phyloP scores from a whole-genome alignment of 2,888 invertebrate genomes.

The Drosophila neutralis region DNA sequence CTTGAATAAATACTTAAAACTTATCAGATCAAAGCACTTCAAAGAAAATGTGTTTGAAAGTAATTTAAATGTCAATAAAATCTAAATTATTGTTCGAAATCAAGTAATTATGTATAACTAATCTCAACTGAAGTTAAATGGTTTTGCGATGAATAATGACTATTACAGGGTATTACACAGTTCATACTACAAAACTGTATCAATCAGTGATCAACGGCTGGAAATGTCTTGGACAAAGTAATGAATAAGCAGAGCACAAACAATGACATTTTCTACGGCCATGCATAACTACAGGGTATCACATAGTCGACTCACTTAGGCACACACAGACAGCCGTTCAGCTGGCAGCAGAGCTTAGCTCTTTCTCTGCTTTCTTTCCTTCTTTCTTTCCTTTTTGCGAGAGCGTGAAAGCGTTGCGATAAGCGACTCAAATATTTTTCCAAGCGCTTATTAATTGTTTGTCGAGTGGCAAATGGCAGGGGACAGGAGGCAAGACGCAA shows the following conservation, averaged over 20 bases:
- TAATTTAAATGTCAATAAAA: too few species aligned
- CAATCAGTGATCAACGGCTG: background rate
- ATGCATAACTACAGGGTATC: background rate
- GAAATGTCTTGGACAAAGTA: background rate
- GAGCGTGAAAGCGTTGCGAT: slow-evolving; percentile 71
- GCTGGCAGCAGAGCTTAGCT: background rate
- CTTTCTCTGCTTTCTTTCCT: background rate
- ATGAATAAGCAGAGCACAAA: background rate
- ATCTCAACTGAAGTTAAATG: background rate
- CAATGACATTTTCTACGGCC: background rate
- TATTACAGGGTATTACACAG: background rate
- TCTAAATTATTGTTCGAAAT: background rate
- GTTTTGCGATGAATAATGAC: background rate
- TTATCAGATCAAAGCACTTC: too few species aligned
- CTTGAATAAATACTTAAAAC: too few species aligned
- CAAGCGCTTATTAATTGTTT: slow-evolving; percentile 78
- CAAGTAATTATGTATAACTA: background rate
- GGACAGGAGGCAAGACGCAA: slow-evolving; percentile 42
- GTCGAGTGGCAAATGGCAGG: slow-evolving; percentile 49
- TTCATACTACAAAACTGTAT: too few species aligned
- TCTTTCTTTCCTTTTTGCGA: background rate
- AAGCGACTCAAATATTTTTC: slow-evolving; percentile 74
- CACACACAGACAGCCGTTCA: background rate
- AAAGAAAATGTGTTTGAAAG: too few species aligned
- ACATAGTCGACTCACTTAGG: background rate